Evolutionary conservation across 2,888 invertebrate species (phyloP), one percentile per base, ranked within the genome.

Genomic region (Stictocephala bisonia): DNA sequence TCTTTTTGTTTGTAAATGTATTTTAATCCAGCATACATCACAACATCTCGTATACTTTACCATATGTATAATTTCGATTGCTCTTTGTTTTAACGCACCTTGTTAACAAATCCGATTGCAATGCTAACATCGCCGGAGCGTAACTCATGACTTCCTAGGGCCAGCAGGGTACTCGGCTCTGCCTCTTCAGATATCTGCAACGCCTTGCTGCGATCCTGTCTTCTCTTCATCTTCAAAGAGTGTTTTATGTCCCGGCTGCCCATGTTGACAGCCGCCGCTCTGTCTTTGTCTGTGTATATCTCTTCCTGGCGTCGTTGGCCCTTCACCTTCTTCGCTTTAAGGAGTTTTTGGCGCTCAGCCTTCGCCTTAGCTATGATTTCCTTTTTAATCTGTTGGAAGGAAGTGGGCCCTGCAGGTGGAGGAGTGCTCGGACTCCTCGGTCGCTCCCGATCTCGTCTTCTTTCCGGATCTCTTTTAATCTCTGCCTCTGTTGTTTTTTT

Each of bases 171-270:
- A 11, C 90, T 88, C 0, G 93, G 90, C 80, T 93, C 93, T 0
- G 93, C 91, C 82, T 94, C 93, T 68, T 90, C 93, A 0, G 93
- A 92, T 74, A 94, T 87, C 78, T 91, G 90, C 58, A 93, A 82
- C 0, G 89, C 88, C 79, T 87, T 90, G 79, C 90, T 91, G 26
- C 92, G 88, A 81, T 94, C 94, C 76, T 92, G 90, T 78, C 91
- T 90, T 79, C 92, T 88, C 81, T 95, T 95, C 79, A 93, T 86
- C 81, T 90, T 93, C 76, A 95, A 84, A 35, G 93, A 93, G 78
- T 93, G 91, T 81, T 96, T 96, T 76, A 96, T 95, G 82, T 96
- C 95, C 76, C 89, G 90, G n/a, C 90, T 91, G 0, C 93, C 94
- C 88, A 93, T 83, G 80, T 94, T 93, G 15, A 95, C 95, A 0